phyloP scores from a whole-genome alignment of 2,797 vertebrate species.

The Chromobotia macracanthus region DNA sequence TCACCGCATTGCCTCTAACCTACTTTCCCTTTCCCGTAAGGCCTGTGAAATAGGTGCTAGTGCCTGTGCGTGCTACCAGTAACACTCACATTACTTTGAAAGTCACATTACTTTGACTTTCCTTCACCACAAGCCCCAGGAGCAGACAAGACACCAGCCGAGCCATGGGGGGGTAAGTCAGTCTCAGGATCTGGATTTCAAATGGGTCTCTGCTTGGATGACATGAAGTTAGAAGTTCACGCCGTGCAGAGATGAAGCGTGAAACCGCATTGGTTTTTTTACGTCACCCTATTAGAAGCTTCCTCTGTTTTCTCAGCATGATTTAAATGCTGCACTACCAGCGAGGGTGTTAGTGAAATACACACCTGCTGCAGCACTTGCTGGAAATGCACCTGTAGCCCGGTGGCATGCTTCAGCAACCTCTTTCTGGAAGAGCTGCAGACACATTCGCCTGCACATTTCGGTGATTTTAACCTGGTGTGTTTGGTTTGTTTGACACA shows the following conservation, averaged over 20 bases:
- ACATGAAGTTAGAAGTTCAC: slow-evolving; percentile 44
- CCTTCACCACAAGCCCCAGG: slow-evolving; percentile 40
- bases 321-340: slow-evolving; percentile 34
- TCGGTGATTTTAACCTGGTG: slow-evolving; percentile 23
- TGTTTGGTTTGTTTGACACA: neutral
- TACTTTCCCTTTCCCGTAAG: slow-evolving; percentile 61
- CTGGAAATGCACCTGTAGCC: slow-evolving; percentile 42
- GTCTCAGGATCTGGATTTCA: slow-evolving; percentile 18
- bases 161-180: neutral
- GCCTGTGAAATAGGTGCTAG: slow-evolving; percentile 32
- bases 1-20: slow-evolving; percentile 51
- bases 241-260: slow-evolving; percentile 40
- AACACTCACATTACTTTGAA: slow-evolving; percentile 29
- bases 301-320: slow-evolving; percentile 36
- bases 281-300: slow-evolving; percentile 24
- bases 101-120: slow-evolving; percentile 36
- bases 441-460: too few relatives aligned
- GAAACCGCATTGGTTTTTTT: slow-evolving; percentile 30
- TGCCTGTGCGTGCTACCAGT: slow-evolving; percentile 48
- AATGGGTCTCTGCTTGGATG: slow-evolving; percentile 24
- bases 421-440: slow-evolving; percentile 32
- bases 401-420: slow-evolving; percentile 14
- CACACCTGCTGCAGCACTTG: slow-evolving; percentile 37
- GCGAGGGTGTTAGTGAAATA: slow-evolving; percentile 5
- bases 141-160: slow-evolving; percentile 4